Percentiles rank a stretch among this genome's conserved stretches.
phyloP scores from a whole-genome alignment of 2,888 invertebrate species.

The Xestia rhomboidea region DNA sequence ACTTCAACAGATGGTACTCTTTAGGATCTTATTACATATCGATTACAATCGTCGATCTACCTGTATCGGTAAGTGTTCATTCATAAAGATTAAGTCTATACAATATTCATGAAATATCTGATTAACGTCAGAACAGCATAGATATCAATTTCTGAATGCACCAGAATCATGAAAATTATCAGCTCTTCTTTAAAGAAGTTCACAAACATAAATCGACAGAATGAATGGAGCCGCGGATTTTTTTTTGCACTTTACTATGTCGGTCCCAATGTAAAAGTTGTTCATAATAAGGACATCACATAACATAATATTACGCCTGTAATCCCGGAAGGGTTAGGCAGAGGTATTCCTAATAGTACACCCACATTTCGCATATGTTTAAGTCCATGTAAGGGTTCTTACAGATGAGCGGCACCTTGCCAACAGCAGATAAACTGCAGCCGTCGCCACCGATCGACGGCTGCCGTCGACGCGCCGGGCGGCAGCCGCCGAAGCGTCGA shows the following conservation, averaged over 20 bases:
- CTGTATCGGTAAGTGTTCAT: slow-evolving; percentile 92
- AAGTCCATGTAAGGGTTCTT: no score
- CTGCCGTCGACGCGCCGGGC: no score
- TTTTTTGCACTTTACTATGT: neutral
- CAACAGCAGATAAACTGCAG: no score
- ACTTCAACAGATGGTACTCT: slow-evolving; percentile 97
- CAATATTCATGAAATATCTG: neutral
- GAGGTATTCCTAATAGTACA: no score
- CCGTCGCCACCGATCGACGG: no score
- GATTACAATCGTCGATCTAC: slow-evolving; percentile 94
- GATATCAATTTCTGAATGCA: neutral
- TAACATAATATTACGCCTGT: no score
- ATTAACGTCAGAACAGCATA: neutral
- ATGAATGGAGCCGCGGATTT: neutral
- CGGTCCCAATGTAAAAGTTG: neutral
- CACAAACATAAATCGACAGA: neutral
- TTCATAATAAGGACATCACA: neutral
- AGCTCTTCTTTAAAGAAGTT: neutral
- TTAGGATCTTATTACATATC: slow-evolving; percentile 95
- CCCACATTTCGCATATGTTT: no score
- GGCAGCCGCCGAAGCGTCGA: no score
- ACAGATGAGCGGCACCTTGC: no score
- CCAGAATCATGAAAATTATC: neutral
- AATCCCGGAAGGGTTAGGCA: no score
- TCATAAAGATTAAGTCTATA: neutral